These are phyloP conservation scores for Tyto alba DNA, from an alignment of 2,113 vertebrate genomes.

Conservation along the genomic window DNA sequence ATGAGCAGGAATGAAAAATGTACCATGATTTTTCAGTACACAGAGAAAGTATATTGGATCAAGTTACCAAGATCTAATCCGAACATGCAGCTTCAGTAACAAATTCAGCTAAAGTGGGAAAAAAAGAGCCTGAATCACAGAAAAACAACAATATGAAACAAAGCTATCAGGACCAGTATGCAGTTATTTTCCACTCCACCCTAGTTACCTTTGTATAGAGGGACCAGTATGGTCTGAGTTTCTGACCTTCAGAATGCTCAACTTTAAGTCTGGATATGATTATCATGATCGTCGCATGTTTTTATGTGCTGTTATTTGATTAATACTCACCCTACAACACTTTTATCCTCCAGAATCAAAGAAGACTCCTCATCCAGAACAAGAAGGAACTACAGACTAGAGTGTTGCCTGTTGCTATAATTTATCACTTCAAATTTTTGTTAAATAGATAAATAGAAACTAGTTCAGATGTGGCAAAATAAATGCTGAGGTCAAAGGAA, in stretches of 20 bases:
- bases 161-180: not conserved
- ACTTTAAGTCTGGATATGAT: not conserved
- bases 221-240: not conserved
- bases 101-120: not conserved
- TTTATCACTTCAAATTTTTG: not conserved
- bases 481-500: not conserved
- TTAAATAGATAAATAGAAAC: not conserved
- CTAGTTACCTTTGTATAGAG: not conserved
- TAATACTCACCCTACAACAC: not conserved
- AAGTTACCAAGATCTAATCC: not conserved
- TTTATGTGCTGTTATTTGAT: not conserved
- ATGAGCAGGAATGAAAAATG: not conserved
- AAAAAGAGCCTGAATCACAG: not conserved
- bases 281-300: not conserved
- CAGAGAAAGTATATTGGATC: not conserved
- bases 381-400: not conserved
- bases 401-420: not conserved
- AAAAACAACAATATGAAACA: not conserved
- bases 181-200: not conserved
- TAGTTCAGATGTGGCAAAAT: not conserved
- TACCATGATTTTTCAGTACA: not conserved
- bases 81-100: not conserved
- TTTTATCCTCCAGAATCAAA: slow-evolving; percentile 4
- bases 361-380: not conserved
- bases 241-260: not conserved